These are phyloP conservation scores for Mellilla xanthometata DNA, from an alignment of 2,888 invertebrate species.

Conservation along the genomic window DNA sequence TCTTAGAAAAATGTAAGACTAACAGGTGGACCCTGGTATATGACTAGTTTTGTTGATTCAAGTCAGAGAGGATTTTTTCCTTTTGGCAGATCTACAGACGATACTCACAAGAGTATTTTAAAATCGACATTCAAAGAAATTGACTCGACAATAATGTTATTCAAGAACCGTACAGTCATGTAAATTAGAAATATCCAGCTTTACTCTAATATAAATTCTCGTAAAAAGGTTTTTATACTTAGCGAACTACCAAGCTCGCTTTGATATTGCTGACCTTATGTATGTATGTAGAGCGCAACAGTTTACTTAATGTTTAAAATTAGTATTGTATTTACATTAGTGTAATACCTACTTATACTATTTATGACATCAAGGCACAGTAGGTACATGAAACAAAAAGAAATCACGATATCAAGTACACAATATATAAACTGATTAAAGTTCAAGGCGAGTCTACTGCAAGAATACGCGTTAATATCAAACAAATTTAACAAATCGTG, in stretches of 20 bases:
- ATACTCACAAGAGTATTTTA: constrained; percentile 2
- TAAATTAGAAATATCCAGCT: constrained; percentile 42
- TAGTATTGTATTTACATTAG: constrained; percentile 19
- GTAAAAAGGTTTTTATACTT: constrained; percentile 32
- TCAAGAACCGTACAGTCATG: constrained; percentile 38
- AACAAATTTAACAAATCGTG: too few relatives aligned
- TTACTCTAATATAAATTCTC: constrained; percentile 20
- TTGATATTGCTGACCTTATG: constrained; percentile 38
- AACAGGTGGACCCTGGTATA: constrained; percentile 44
- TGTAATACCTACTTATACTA: constrained; percentile 74
- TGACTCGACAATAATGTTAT: constrained; percentile 40
- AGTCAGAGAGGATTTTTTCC: constrained; percentile 17
- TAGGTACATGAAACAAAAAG: constrained; percentile 76
- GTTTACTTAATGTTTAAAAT: constrained; percentile 25
- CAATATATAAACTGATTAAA: constrained; percentile 15
- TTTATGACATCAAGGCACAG: constrained; percentile 66
- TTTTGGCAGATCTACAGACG: background rate
- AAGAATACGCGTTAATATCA: too few relatives aligned
- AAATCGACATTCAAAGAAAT: constrained; percentile 13
- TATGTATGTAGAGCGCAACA: constrained; percentile 37
- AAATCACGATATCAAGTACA: constrained; percentile 46
- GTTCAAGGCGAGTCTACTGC: too few relatives aligned
- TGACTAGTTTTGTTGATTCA: constrained; percentile 15
- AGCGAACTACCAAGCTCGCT: constrained; percentile 28
- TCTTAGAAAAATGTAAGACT: constrained; percentile 59